Conservation (phyloP, 2,797 vertebrate genomes). For the Sebastiscus albofasciatus region DNA sequence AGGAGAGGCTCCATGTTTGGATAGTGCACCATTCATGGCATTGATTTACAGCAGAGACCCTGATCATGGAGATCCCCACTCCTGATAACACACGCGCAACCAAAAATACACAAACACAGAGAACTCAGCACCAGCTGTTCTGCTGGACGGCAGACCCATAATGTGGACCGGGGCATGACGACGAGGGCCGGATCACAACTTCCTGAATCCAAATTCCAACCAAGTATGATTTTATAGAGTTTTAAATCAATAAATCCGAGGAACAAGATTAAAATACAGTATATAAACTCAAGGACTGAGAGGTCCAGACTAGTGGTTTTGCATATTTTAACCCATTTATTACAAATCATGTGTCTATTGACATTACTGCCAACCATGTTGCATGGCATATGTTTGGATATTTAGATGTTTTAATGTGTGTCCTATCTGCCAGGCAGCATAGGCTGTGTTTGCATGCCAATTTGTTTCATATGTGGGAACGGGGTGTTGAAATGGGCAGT, state of each 20-base stretch:
- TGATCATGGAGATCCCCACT: conserved; percentile 52
- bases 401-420: no score
- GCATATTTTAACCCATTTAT: background rate
- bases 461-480: no score
- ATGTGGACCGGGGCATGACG: background rate
- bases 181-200: background rate
- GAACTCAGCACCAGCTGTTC: conserved; percentile 3
- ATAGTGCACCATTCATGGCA: conserved; percentile 60
- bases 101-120: conserved; percentile 1
- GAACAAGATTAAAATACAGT: background rate
- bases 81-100: conserved; percentile 27
- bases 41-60: conserved; percentile 53
- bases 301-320: background rate
- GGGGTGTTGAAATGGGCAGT: no score
- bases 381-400: no score
- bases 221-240: conserved; percentile 5
- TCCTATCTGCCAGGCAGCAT: no score
- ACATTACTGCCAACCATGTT: no score
- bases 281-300: background rate
- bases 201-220: conserved; percentile 16
- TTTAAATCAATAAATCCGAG: background rate
- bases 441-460: no score
- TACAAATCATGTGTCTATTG: background rate
- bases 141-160: conserved; percentile 3
- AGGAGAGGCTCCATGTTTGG: conserved; percentile 62